Conservation (phyloP, 2,888 invertebrate genomes). For the Coleophora deauratella region DNA sequence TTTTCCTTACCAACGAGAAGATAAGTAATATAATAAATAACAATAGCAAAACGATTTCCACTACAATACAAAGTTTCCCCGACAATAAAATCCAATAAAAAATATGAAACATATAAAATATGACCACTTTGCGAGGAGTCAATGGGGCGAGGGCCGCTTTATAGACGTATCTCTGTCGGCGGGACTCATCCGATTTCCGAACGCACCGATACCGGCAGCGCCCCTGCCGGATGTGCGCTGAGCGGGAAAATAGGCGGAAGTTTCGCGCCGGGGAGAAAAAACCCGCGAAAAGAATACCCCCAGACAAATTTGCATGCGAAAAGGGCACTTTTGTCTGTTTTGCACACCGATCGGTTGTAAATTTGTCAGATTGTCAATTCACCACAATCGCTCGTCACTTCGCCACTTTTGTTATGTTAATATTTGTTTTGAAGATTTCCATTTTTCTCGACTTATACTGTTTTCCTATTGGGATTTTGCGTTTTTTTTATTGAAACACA, state of each 20-base stretch:
- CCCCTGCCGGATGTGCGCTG: slow-evolving; percentile 60
- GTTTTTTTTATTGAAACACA: slow-evolving; percentile 16
- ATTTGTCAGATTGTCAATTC: slow-evolving; percentile 71
- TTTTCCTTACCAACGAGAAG: too few species aligned
- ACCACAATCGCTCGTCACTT: slow-evolving; percentile 44
- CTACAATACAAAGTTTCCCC: slow-evolving; percentile 4
- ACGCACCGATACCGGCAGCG: slow-evolving; percentile 53
- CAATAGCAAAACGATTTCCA: too few species aligned
- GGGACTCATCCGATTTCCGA: slow-evolving; percentile 59
- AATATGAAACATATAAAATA: slow-evolving; percentile 54
- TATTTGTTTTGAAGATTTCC: slow-evolving; percentile 24
- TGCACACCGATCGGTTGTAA: slow-evolving; percentile 59
- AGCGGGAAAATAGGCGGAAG: slow-evolving; percentile 73
- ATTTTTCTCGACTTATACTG: slow-evolving; percentile 16
- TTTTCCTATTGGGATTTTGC: slow-evolving; percentile 13
- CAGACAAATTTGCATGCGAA: slow-evolving; percentile 66
- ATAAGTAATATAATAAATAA: too few species aligned
- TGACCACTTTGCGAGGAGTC: slow-evolving; percentile 40
- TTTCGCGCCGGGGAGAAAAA: slow-evolving; percentile 52
- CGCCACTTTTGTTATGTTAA: slow-evolving; percentile 69
- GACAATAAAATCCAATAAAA: slow-evolving; percentile 41
- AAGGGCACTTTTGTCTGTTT: slow-evolving; percentile 64
- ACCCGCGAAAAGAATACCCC: slow-evolving; percentile 50
- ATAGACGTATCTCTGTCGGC: slow-evolving; percentile 47
- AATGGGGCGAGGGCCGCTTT: slow-evolving; percentile 43